These are phyloP conservation scores for Tineola bisselliella DNA, from an alignment of 2,888 invertebrate genomes.

Conservation along the genomic window DNA sequence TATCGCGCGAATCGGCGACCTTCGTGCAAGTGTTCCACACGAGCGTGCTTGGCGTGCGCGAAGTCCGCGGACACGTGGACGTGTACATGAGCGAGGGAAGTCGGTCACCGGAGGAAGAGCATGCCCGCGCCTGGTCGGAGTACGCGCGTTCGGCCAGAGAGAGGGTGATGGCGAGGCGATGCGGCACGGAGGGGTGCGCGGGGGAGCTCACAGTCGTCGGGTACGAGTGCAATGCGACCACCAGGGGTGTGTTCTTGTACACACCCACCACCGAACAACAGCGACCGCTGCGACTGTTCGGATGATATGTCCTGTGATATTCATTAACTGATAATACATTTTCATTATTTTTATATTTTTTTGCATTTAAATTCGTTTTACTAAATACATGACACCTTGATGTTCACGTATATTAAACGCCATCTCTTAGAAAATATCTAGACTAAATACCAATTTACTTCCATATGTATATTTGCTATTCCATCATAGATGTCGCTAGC, in stretches of 20 bases:
- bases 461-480: too few species aligned
- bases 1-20: constrained; percentile 36
- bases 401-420: neutral
- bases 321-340: neutral
- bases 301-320: neutral
- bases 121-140: constrained; percentile 45
- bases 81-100: constrained; percentile 49
- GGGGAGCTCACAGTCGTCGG: constrained; percentile 35
- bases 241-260: constrained; percentile 15
- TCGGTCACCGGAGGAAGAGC: constrained; percentile 33
- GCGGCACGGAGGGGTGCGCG: constrained; percentile 25
- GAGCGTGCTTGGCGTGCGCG: constrained; percentile 42
- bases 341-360: too few species aligned
- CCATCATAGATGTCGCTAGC: too few species aligned
- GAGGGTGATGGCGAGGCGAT: constrained; percentile 32
- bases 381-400: too few species aligned
- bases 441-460: too few species aligned
- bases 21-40: constrained; percentile 55
- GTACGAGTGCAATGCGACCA: constrained; percentile 27
- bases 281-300: neutral
- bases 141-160: constrained; percentile 35
- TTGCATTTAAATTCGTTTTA: too few species aligned
- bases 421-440: neutral
- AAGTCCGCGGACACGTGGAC: constrained; percentile 44
- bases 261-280: neutral